Base-by-base conservation (phyloP, 1,140 invertebrate species). In the Lucilia sericata region DNA sequence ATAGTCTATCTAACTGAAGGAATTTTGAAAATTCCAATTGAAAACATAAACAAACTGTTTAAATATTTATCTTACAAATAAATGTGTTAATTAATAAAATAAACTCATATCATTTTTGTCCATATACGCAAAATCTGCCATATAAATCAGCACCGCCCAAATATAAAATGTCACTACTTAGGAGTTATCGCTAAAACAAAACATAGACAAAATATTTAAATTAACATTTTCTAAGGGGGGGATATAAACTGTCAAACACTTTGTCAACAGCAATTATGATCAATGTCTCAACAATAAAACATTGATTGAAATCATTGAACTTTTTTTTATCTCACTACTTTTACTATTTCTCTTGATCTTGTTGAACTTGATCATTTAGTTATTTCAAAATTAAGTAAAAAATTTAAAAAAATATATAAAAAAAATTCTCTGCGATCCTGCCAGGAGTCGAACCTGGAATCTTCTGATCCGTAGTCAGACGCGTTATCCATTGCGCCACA, bases 401-500 rank as follows among this genome's bases (percentile, higher is more conserved):
- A 65, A 65, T 7, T 5, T 2, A 12, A 10, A 70, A 25, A 12
- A 7, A 70, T 25, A 70, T 70, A 70, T 5, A 70, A 70, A 70
- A 70, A 70, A 78, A 65, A 60, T 42, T 42, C 10, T 2, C 10
- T 82, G 30, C 93, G 93, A 94, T 93, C 93, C 92, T 93, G 93
- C 93, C 93, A 94, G 93, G 93, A 94, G 93, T 94, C 93, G 93
- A 94, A 94, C 93, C 93, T 94, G 93, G 93, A 94, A 94, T 94
- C 93, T 94, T 94, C 93, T 94, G 93, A 94, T 94, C 93, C 93
- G 93, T 94, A 94, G 93, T 94, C 93, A 91, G 93, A 93, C 93
- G 93, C 93, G 93, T 94, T 94, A 94, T 94, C 93, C 93, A 92
- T 94, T 94, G 93, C 93, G 93, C 93, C 93, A 94, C 93, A 93